phyloP scores from a whole-genome alignment of 2,113 vertebrate genomes.

The Gallinago media region DNA sequence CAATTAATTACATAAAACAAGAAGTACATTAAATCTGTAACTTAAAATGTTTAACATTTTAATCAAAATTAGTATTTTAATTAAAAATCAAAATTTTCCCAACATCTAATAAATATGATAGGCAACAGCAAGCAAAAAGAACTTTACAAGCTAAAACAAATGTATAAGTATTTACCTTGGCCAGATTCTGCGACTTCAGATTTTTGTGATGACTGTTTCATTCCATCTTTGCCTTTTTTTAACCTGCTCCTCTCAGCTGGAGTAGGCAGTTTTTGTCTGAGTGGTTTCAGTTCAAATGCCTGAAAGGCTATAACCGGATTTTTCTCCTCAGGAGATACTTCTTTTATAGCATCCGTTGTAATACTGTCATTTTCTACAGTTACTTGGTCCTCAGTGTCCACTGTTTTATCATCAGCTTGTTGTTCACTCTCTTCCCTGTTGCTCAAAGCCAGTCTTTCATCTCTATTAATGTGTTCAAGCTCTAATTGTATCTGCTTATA shows the following conservation, averaged over 20 bases:
- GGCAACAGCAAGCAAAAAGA: not conserved
- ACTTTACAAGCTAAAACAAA: not conserved
- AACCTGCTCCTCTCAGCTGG: constrained; percentile 82
- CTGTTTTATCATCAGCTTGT: constrained; percentile 27
- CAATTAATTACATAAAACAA: not conserved
- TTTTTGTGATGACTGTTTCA: constrained; percentile 69
- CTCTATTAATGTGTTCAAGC: constrained; percentile 94
- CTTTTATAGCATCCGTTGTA: constrained; percentile 68
- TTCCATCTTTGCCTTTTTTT: constrained; percentile 81
- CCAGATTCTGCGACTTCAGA: constrained; percentile 57
- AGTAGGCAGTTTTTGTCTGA: constrained; percentile 89
- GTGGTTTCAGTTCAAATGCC: constrained; percentile 94
- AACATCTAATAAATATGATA: not conserved
- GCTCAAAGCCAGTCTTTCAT: constrained; percentile 90
- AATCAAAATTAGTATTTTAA: not conserved
- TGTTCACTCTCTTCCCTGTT: constrained; percentile 74
- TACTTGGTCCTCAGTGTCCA: constrained; percentile 67
- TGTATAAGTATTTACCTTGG: constrained; percentile 70
- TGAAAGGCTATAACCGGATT: constrained; percentile 88
- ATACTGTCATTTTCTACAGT: constrained; percentile 75
- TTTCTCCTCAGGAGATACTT: constrained; percentile 75
- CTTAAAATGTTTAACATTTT: not conserved
- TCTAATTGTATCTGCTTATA: constrained; percentile 97
- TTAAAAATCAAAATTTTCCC: not conserved
- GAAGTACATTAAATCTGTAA: not conserved